phyloP scores from a whole-genome alignment of 2,113 vertebrate genomes.

The Halcyon malimbica region DNA sequence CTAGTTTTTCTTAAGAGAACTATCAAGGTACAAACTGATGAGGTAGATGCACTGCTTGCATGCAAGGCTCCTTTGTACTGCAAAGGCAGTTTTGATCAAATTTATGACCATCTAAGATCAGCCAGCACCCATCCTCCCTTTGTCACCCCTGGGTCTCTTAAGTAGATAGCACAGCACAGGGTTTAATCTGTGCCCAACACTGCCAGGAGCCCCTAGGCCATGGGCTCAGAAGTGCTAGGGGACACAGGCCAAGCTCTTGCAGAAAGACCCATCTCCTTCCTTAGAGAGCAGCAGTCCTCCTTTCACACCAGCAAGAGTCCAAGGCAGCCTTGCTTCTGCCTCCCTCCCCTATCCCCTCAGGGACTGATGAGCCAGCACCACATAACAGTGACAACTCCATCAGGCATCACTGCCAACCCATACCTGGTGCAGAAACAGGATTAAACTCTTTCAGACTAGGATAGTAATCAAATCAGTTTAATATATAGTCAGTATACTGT shows the following conservation, averaged over 20 bases:
- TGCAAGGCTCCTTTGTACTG: not conserved
- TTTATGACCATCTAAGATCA: accelerated
- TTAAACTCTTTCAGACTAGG: not conserved
- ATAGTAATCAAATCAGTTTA: slow-evolving; percentile 33
- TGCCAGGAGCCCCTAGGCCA: not conserved
- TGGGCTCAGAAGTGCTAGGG: not conserved
- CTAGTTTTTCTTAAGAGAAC: not conserved
- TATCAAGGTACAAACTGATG: not conserved
- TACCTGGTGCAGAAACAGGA: not conserved
- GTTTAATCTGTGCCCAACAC: accelerated
- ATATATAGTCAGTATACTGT: not conserved
- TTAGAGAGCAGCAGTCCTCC: not conserved
- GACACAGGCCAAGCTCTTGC: not conserved
- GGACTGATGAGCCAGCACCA: not conserved
- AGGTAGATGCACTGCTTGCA: not conserved
- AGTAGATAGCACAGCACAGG: not conserved
- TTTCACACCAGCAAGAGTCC: not conserved
- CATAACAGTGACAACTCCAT: accelerated
- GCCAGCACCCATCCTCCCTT: not conserved
- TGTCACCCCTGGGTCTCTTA: not conserved
- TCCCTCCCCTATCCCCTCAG: not conserved
- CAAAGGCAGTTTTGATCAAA: not conserved
- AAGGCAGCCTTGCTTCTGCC: not conserved
- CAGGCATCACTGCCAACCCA: not conserved
- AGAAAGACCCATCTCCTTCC: not conserved